Base-by-base conservation (phyloP, 2,888 invertebrate species). In the Mesochorus sp. region DNA sequence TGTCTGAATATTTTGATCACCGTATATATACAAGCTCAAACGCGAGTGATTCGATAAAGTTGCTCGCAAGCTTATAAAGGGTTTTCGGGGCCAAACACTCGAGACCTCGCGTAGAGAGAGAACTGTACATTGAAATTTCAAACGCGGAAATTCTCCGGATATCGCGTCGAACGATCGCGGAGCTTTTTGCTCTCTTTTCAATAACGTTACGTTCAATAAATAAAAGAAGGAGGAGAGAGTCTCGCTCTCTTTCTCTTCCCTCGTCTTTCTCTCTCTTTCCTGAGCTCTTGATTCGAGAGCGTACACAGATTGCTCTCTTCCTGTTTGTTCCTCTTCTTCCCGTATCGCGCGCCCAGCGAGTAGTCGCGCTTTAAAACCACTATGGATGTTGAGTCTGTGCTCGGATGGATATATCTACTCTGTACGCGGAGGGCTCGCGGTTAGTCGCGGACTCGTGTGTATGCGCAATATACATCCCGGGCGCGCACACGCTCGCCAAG, bases 281-380 rank as follows among this genome's bases (percentile, higher is more conserved):
- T 26, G 49, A 61, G 66, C 78, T 79, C 75, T 51, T 51, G 78
- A 79, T 71, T 75, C 57, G 42, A 64, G 77, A 73, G 77, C 66
- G 12, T 39, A 28, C 66, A 39, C 59, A 79, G 78, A 79, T 79
- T 79, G 66, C 39, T 53, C 66, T 75, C 75, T 79, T 79, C 78
- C 78, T 79, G 78, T 77, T 74, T 80, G 62, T 37, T 75, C 62
- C 59, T 74, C 70, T 44, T 21, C 67, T 62, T 79, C 55, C 61
- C 75, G 61, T 61, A 34, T 26, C 8, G 17, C 10, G 4, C 8
- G 44, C 39, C 14, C n/a, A 17, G 17, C 44, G 31, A 37, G 39
- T 28, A 19, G 31, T 2, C 24, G 37, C 4, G 34, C 34, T 14
- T n/a, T 5, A 14, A 31, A 3, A 24, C 24, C 26, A 28, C 17